Conservation (phyloP, 2,888 invertebrate genomes). For the Aphodius granarius region DNA sequence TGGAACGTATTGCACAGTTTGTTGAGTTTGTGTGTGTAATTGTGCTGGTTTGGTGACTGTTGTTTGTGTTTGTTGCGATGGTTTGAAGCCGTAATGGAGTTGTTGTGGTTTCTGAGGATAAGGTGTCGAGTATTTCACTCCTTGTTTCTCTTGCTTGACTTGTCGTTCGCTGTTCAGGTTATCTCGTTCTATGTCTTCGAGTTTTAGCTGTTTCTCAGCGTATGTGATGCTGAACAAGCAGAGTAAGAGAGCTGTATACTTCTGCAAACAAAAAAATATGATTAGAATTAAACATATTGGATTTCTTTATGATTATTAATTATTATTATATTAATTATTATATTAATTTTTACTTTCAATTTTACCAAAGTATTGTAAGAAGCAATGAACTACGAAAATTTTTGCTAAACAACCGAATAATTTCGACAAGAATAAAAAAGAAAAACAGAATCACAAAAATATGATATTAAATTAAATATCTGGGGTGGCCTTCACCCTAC, state of each 20-base stretch:
- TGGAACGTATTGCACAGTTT: constrained; percentile 39
- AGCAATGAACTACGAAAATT: too few relatives aligned
- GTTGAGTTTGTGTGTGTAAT: constrained; percentile 39
- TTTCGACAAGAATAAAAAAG: too few relatives aligned
- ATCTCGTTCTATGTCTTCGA: constrained; percentile 76
- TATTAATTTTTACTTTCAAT: too few relatives aligned
- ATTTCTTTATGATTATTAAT: too few relatives aligned
- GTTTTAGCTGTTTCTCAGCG: constrained; percentile 64
- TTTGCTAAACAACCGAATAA: too few relatives aligned
- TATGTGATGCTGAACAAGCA: constrained; percentile 40
- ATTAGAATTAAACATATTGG: neutral
- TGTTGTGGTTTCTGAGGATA: constrained; percentile 27
- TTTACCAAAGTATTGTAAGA: too few relatives aligned
- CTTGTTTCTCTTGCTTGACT: constrained; percentile 38
- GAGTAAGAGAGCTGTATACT: constrained; percentile 35
- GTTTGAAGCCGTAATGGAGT: constrained; percentile 34
- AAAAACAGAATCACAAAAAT: too few relatives aligned
- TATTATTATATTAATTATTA: too few relatives aligned
- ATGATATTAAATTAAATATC: too few relatives aligned
- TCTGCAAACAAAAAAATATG: constrained; percentile 39
- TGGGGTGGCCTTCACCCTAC: too few relatives aligned
- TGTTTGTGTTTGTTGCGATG: constrained; percentile 29
- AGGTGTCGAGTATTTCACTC: constrained; percentile 20
- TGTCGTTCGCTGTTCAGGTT: constrained; percentile 64
- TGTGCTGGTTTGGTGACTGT: constrained; percentile 26